Evolutionary conservation across 2,888 invertebrate species (phyloP).

Genomic region (Drosophila kuntzei): DNA sequence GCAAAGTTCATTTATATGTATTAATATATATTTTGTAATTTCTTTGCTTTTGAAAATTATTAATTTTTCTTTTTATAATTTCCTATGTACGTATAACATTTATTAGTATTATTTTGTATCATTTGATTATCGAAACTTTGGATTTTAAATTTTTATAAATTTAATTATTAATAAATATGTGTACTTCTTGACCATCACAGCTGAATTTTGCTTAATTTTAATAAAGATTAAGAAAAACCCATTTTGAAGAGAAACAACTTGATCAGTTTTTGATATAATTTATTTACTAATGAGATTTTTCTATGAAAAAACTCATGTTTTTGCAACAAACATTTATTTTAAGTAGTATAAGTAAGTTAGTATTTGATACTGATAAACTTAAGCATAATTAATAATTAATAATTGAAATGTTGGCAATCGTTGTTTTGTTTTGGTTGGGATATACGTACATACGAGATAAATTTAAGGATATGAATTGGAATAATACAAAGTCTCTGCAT

Average conservation of each 20-base stretch:
- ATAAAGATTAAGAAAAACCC: neutral
- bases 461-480: constrained; percentile 17
- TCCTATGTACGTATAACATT: too few relatives aligned
- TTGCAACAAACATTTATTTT: constrained; percentile 5
- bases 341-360: constrained; percentile 10
- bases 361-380: constrained; percentile 35
- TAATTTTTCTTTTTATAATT: neutral
- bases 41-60: neutral
- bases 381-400: constrained; percentile 17
- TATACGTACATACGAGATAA: constrained; percentile 10
- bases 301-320: constrained; percentile 13
- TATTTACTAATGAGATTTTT: constrained; percentile 13
- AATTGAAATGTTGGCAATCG: constrained; percentile 36
- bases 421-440: constrained; percentile 8
- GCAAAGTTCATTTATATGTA: neutral
- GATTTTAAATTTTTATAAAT: neutral
- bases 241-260: neutral
- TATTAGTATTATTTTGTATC: too few relatives aligned
- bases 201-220: neutral
- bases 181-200: neutral
- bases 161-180: neutral
- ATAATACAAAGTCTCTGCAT: constrained; percentile 15
- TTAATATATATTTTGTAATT: neutral
- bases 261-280: neutral
- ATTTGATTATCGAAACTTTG: too few relatives aligned